These are phyloP conservation scores for Erpobdella octoculata DNA, from an alignment of 2,888 invertebrate genomes.

Conservation along the genomic window DNA sequence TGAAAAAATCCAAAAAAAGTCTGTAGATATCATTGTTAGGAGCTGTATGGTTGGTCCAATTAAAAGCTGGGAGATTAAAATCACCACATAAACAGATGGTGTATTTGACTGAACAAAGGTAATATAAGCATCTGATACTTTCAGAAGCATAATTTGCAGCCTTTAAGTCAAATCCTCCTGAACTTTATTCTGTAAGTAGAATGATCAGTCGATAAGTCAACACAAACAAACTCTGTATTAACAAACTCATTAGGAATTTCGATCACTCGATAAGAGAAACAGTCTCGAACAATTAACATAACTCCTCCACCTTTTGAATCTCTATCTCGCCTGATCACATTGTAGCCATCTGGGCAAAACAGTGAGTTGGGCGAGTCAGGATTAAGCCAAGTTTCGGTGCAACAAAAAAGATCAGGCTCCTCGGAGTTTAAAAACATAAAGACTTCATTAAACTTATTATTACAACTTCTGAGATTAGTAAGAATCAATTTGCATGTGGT, in stretches of 20 bases:
- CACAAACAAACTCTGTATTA: not conserved
- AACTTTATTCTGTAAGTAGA: not conserved
- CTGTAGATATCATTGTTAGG: not conserved
- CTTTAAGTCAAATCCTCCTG: not conserved
- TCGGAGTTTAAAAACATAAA: not conserved
- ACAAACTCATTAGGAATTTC: not conserved
- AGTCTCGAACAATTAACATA: not conserved
- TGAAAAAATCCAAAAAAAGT: slow-evolving; percentile 3
- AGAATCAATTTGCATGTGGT: not conserved
- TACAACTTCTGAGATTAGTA: not conserved
- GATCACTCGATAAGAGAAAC: not conserved
- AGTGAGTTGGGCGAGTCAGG: not conserved
- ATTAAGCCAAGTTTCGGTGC: not conserved
- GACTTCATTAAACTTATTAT: not conserved
- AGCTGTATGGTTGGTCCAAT: not conserved
- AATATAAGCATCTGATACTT: not conserved
- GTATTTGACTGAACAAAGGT: not conserved
- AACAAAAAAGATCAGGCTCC: not conserved
- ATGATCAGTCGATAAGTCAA: not conserved
- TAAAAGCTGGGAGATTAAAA: slow-evolving; percentile 1
- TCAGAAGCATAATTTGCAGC: not conserved
- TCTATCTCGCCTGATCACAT: too few species aligned
- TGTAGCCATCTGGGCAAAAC: too few species aligned
- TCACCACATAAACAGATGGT: not conserved
- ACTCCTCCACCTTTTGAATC: not conserved